Base-by-base conservation (phyloP, 2,113 vertebrate genomes). In the Chloropsis hardwickii region DNA sequence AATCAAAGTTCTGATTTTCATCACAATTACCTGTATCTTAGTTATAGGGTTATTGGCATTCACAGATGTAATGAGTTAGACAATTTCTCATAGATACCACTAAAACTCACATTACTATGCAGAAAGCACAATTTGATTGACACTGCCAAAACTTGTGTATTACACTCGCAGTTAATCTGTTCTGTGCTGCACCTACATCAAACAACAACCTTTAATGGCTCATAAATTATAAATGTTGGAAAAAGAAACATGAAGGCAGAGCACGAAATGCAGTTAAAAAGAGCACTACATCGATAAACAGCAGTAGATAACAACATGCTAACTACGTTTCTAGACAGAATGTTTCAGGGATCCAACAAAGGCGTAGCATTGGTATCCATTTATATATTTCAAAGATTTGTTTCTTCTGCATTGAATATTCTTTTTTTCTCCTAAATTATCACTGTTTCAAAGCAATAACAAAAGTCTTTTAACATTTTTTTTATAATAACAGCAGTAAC, bases 121-220 rank as follows among this genome's bases (percentile, higher is more conserved):
- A 87, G 45, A 90, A 81, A 67, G 42, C 11, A 54, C 56, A 45
- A 58, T 72, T 80, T 95, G 87, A 95, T 87, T 90, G 93, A 90
- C 70, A 51, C 27, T 82, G 66, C 9, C 62, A 94, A 85, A 95
- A 54, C 19, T 31, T 86, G 62, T 77, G 73, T 57, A 91, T 89
- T 91, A 88, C 45, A 85, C 42, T 10, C 4, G 13, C 45, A 90
- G 80, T 87, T 89, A 82, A 54, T 80, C 45, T 90, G 45, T 47
- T 94, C 83, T 84, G 23, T 60, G 39, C 47, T 86, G 58, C 35
- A 87, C 39, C 62, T 90, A 80, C 45, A 91, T 80, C 73, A 91
- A 92, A 90, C 35, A 86, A 57, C 58, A 69, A 53, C 40, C 40
- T 90, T 69, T 90, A 89, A 71, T 91, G 37, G 21, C 21, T 91